phyloP scores from a whole-genome alignment of 2,797 vertebrate genomes.

The Lutjanus argentimaculatus region DNA sequence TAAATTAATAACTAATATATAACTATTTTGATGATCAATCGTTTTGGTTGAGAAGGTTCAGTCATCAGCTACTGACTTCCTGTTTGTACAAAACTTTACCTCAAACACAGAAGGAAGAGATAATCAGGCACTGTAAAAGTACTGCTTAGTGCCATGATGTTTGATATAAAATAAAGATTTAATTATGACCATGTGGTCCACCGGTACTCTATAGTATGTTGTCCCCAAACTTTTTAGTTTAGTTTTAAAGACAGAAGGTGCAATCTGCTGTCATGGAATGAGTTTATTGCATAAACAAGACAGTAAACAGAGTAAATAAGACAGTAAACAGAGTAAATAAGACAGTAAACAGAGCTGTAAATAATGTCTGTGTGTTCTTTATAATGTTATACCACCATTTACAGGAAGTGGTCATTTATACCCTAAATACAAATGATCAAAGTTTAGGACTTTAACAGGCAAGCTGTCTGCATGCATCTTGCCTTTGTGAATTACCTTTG shows the following conservation, averaged over 20 bases:
- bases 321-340: too few species aligned
- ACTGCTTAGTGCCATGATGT: not conserved
- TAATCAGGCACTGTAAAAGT: not conserved
- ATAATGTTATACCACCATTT: not conserved
- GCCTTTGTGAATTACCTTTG: conserved; percentile 11
- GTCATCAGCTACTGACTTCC: not conserved
- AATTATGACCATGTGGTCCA: not conserved
- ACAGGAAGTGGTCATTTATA: not conserved
- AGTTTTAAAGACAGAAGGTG: not conserved
- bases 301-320: conserved; percentile 1
- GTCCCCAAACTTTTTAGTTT: not conserved
- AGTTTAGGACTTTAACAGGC: conserved; percentile 22
- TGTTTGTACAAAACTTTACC: not conserved
- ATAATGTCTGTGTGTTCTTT: not conserved
- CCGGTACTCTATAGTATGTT: not conserved
- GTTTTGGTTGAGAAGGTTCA: not conserved
- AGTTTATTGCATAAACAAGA: not conserved
- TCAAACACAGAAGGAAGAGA: not conserved
- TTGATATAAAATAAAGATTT: not conserved
- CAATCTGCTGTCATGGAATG: conserved; percentile 14
- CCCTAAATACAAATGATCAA: not conserved
- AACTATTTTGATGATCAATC: too few species aligned
- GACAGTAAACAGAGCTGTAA: not conserved
- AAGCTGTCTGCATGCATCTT: conserved; percentile 24
- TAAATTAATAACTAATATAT: too few species aligned